phyloP scores from a whole-genome alignment of 37 sponge, comb jelly and placozoan species.

The Agelas oroides region DNA sequence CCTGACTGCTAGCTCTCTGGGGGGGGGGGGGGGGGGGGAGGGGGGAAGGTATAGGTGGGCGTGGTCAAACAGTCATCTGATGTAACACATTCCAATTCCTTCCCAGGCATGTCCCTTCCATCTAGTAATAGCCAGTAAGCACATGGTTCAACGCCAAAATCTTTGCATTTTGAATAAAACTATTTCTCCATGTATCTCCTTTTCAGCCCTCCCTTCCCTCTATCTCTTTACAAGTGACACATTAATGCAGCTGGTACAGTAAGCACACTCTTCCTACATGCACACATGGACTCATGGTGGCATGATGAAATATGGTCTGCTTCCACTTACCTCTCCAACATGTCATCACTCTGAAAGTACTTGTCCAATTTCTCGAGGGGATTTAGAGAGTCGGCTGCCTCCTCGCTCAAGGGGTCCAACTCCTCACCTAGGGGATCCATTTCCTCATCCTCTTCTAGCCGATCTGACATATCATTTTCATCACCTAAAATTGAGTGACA shows the following conservation, averaged over 20 bases:
- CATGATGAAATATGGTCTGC: too few species aligned
- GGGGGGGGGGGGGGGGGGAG: neutral
- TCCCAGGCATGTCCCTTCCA: too few species aligned
- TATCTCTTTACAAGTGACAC: too few species aligned
- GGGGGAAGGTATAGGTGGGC: neutral
- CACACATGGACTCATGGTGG: too few species aligned
- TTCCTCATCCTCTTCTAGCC: constrained; percentile 7
- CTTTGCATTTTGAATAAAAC: too few species aligned
- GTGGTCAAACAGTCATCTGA: too few species aligned
- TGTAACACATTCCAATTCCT: too few species aligned
- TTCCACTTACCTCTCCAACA: constrained; percentile 53
- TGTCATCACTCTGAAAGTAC: constrained; percentile 64
- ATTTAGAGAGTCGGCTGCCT: constrained; percentile 24
- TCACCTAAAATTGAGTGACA: neutral
- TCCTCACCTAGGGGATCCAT: constrained; percentile 63
- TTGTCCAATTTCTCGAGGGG: constrained; percentile 65
- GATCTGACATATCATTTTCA: constrained; percentile 7
- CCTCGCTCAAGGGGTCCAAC: constrained; percentile 62
- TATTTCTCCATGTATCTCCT: neutral
- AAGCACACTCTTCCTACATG: too few species aligned
- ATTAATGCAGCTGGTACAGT: too few species aligned
- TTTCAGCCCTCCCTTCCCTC: neutral
- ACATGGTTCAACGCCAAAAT: too few species aligned
- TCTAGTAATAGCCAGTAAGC: too few species aligned
- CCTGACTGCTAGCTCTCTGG: constrained; percentile 46